Evolutionary conservation across 2,113 vertebrate genomes (phyloP), one percentile per base, ranked within the genome.

Genomic region (Hoplias malabaricus): DNA sequence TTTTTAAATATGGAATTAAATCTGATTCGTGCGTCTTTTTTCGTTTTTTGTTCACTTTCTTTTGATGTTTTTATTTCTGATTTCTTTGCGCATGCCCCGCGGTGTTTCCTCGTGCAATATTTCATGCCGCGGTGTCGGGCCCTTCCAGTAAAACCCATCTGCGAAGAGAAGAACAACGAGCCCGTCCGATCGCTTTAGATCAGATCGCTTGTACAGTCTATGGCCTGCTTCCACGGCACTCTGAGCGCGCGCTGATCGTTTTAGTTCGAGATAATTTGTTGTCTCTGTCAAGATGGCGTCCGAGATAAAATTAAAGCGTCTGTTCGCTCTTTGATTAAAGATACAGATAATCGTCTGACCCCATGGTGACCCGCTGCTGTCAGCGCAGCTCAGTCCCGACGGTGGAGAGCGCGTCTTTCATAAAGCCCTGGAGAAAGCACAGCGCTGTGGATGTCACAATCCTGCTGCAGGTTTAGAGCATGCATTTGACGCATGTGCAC

Each of bases 281-380:
- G 38, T 82, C 78, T 83, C 79, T 89, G 48, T 89, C 84, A 83
- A 86, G 86, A 86, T 88, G 85, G 87, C 85, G 88, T 88, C 90
- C 82, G 36, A 87, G 87, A 89, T 87, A 87, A 61, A 76, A 83
- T 53, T 65, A 57, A 86, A 78, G 1, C 50, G 77, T 81, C 27
- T 74, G 50, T 62, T 85, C 81, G 68, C 71, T 42, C 82, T 80
- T n/a, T 72, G 36, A 73, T 82, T 81, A 84, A 84, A 87, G 80
- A 56, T 67, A 54, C 57, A 87, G 86, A 83, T 85, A 87, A 86
- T 83, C 62, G 70, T 25, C 34, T 87, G 86, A 89, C 84, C 87
- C 78, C 67, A 67, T 76, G 23, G 73, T 84, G 83, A 88, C 85
- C 88, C 71, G 59, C 69, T 61, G 69, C 65, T 57, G 74, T 70